Base-by-base conservation (phyloP, 2,113 vertebrate species). In the Phodopus roborovskii region DNA sequence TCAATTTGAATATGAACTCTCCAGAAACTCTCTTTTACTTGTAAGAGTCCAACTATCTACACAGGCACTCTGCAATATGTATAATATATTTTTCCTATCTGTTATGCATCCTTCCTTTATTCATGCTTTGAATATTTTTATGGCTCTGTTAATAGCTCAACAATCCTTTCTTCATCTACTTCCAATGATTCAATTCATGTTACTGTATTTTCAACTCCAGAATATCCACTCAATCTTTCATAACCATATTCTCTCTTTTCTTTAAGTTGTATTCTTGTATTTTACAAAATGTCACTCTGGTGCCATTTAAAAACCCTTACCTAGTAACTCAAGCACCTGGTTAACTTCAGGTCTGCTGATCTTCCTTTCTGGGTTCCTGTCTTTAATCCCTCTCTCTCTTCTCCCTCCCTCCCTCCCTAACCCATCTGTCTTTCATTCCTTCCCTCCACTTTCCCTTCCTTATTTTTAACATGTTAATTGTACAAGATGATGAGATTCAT, bases 1-100 rank as follows among this genome's bases (percentile, higher is more conserved):
- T 45, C 26, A 50, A 15, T 81, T 83, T 81, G 33, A 89, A 82
- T 17, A 64, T 30, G 39, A 42, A 56, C 39, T 94, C 56, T 64
- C 79, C 45, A 71, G n/a, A 17, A 84, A 74, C n/a, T 92, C 45
- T 78, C 48, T 92, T 96, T 81, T 53, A 12, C 28, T 95, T 94
- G 11, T 28, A 78, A 66, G 13, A 91, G 33, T 90, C 68, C 70
- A 95, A 45, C 71, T 68, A 91, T 36, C 82, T 2, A 19, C 20
- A 74, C 64, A 89, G 45, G 88, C 5, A 95, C 82, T 89, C 85
- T 30, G 91, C 11, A 64, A 39, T 68, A 58, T 36, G 19, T 66
- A 9, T 74, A 33, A 70, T 50, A 1, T 68, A 70, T 79, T 86
- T 96, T 30, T 62, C 9, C 33, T 90, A 1, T 86, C 91, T 75